Base-by-base conservation (phyloP, 1,140 invertebrate genomes). In the Drosophila azteca region DNA sequence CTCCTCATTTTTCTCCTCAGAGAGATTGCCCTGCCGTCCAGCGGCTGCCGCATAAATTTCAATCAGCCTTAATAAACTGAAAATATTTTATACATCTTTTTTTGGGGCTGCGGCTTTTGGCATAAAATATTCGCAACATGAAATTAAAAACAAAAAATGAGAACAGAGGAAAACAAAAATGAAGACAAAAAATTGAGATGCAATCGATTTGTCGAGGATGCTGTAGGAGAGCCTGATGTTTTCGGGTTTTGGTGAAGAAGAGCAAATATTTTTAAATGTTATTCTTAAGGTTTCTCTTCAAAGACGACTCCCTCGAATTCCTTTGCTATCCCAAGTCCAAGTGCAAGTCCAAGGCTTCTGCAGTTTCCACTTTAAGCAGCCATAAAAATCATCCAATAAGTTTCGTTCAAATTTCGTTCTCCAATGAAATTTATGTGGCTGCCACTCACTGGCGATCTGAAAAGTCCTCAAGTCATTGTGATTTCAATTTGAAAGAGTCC, bases 31-130 rank as follows among this genome's bases (percentile, higher is more conserved):
- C 5, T 49, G 13, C 41, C 15, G 13, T 15, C 53, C 63, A 46
- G 62, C 63, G 79, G 53, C 35, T 62, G 57, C 63, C 63, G 82
- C 73, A 74, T 80, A 77, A 84, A 81, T 84, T 84, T 87, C 82
- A 84, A 84, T 84, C 82, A 84, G 73, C 67, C 60, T 69, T 77
- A 81, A 81, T 81, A 84, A 84, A 87, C 81, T 77, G 73, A 57
- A 84, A 74, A 68, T 77, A 69, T 84, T 76, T 76, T 63, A 29
- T 44, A 17, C 24, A 20, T 53, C 17, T 66, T 65, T 65, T 26
- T 51, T 17, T 26, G 26, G 15, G 24, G 41, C 52, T 55, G 9
- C 46, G 13, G 46, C 46, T 58, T 70, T 58, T 35, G 52, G 58
- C 48, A 71, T 52, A 48, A 52, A 49, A 52, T 45, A 41, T 45